phyloP scores from a whole-genome alignment of 2,113 vertebrate genomes.

The Willisornis vidua region DNA sequence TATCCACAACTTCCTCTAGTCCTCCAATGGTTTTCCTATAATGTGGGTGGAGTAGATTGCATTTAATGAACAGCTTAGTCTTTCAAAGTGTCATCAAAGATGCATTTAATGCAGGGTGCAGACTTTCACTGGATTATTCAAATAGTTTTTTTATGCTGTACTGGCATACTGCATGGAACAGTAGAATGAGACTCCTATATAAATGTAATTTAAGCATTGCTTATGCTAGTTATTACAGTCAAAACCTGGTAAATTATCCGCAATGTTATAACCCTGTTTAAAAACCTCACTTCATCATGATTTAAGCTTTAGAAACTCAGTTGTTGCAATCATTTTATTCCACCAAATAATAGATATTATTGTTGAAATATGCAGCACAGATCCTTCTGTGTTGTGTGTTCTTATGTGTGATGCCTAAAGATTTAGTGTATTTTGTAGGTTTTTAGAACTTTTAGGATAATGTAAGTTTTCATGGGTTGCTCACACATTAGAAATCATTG shows the following conservation, averaged over 20 bases:
- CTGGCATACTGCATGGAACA: neutral
- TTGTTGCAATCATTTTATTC: neutral
- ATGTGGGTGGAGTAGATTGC: neutral
- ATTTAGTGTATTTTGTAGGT: too few relatives aligned
- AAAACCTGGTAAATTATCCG: neutral
- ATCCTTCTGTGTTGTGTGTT: neutral
- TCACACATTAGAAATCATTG: too few relatives aligned
- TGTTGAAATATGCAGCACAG: neutral
- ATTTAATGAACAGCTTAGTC: conserved; percentile 1
- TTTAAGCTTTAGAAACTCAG: neutral
- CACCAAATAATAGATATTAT: neutral
- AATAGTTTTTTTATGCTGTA: neutral
- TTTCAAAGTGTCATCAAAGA: neutral
- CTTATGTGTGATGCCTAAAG: neutral
- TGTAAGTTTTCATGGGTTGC: too few relatives aligned
- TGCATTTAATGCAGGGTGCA: neutral
- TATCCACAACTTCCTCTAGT: neutral
- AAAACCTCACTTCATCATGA: neutral
- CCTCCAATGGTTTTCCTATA: neutral
- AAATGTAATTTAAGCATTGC: neutral
- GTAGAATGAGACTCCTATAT: neutral
- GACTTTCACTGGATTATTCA: neutral
- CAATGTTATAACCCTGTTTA: neutral
- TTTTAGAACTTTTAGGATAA: too few relatives aligned
- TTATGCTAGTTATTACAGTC: neutral